Evolutionary conservation across 2,113 vertebrate genomes (phyloP), one percentile per base, ranked within the genome.

Genomic region (Osmerus mordax): DNA sequence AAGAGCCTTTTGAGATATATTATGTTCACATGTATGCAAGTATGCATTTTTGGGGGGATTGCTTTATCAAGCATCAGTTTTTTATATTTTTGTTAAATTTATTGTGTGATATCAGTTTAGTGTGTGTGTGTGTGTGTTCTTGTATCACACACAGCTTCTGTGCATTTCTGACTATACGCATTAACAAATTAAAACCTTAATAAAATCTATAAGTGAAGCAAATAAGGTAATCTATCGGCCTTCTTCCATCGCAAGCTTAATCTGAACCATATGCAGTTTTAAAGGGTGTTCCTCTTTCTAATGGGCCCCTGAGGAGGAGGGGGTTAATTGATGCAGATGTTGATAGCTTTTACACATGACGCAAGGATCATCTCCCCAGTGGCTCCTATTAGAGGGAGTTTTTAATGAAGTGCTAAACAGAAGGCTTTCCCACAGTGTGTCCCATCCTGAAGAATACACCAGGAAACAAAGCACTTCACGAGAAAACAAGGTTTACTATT

Each of bases 291-390:
- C 92, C 79, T 91, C 88, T 83, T 88, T 84, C 91, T 94, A 93
- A 94, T 92, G 90, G 93, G 85, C 81, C 94, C 93, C 93, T 29
- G 36, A 94, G 91, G 94, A 93, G 82, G 71, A 85, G 75, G 82
- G 92, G 92, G 93, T 94, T 95, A 95, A 95, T 94, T 93, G 95
- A 94, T 93, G 92, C 94, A 94, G 94, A 94, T 95, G 95, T 93
- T 94, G 94, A 95, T 92, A 89, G 91, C 91, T 90, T 88, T 86
- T 90, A 91, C 94, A 93, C 86, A 78, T 87, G 89, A 91, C 84
- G 87, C 78, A 79, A 83, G 85, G 91, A 91, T 86, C 86, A 81
- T 91, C 92, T 94, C 95, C 94, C 93, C 18, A 52, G 92, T 91
- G 94, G 91, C 90, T 93, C 91, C 88, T 93, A 94, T 94, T 94